Conservation (phyloP, 2,888 invertebrate species). For the Apamea crenata region DNA sequence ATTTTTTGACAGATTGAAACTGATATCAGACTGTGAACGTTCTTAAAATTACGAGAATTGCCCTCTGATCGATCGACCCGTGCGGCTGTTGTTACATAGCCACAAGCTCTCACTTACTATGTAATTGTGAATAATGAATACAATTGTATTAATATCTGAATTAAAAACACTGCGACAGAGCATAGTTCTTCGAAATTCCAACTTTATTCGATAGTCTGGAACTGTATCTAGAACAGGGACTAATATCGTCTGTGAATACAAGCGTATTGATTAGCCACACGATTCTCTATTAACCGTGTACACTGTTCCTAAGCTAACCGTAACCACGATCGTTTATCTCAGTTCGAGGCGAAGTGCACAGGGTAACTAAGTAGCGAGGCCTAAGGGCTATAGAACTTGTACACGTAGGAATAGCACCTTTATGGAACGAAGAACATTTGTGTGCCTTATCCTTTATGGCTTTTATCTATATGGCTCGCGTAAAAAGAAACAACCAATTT, state of each 20-base stretch:
- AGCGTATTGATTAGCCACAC: slow-evolving; percentile 35
- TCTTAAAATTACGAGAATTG: too few species aligned
- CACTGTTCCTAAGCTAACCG: slow-evolving; percentile 39
- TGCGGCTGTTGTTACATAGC: too few species aligned
- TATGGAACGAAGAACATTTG: slow-evolving; percentile 13
- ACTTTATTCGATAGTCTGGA: background rate
- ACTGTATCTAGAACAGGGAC: slow-evolving; percentile 2
- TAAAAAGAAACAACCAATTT: slow-evolving; percentile 31
- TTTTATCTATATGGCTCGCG: slow-evolving; percentile 17
- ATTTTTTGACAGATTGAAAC: too few species aligned
- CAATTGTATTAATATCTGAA: background rate
- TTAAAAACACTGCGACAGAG: background rate
- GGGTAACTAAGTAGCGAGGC: slow-evolving; percentile 38
- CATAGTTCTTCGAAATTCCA: background rate
- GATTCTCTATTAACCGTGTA: slow-evolving; percentile 33
- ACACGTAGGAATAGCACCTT: background rate
- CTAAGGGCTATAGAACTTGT: background rate
- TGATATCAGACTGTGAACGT: too few species aligned
- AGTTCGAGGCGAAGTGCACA: slow-evolving; percentile 45
- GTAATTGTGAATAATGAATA: background rate
- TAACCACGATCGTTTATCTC: slow-evolving; percentile 57
- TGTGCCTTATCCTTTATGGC: slow-evolving; percentile 15
- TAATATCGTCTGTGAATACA: slow-evolving; percentile 15
- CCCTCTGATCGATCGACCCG: too few species aligned
- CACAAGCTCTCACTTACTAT: background rate